Evolutionary conservation across 1,140 invertebrate genomes (phyloP), one percentile per base, ranked within the genome.

Genomic region (Geopemphigus sp.): DNA sequence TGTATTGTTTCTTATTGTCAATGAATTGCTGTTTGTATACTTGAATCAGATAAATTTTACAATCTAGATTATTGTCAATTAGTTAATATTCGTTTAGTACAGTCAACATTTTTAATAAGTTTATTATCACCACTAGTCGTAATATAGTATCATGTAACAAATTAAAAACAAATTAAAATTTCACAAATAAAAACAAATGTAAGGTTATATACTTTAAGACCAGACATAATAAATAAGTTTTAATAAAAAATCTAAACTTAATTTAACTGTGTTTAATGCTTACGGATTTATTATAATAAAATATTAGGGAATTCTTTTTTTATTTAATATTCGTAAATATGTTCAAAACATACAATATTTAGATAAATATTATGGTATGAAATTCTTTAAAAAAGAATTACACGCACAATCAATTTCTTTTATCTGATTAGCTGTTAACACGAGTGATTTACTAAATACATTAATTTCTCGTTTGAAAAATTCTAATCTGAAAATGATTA

Each of bases 401-500:
- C 56, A 61, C 1, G 17, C n/a, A n/a, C 4, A 8, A 78, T 78
- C 57, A 63, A 78, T 26, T 63, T 78, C 56, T 47, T 63, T 61
- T 14, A 63, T 4, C 11, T 63, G 32, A 61, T 15, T 47, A 47
- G 47, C 22, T 1, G 19, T 50, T n/a, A 78, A 45, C 26, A 29
- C n/a, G 0, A 50, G 10, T 24, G 5, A 26, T 63, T 78, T 78
- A 78, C 74, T 26, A 61, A 78, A 78, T 19, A 78, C 74, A 63
- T 57, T 61, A 8, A 78, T 78, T 63, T 78, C 74, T 63, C 74
- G 57, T 63, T 78, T 78, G 19, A 63, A 78, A 63, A 78, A 78
- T 14, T 78, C 74, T 61, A 78, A 47, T 32, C 74, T 78, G 72
- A 17, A 74, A 76, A 10, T 5, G 61, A 50, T 50, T 63, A 61